Evolutionary conservation across 2,113 vertebrate species (phyloP).

Genomic region (Crotalus viridis): DNA sequence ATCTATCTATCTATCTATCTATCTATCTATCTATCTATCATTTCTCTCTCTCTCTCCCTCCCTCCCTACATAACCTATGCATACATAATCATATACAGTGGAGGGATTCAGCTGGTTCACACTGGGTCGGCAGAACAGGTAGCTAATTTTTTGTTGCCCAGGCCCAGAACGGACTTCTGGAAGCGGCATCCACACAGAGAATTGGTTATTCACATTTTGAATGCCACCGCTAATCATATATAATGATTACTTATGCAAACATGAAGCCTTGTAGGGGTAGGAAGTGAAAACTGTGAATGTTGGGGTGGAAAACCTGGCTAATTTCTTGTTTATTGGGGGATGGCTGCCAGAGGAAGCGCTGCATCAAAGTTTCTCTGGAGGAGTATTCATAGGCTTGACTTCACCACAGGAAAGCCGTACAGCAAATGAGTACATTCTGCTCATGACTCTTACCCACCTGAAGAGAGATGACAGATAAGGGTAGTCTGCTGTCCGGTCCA

Average conservation of each 20-base stretch:
- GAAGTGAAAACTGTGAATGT: neutral
- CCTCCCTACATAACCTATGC: neutral
- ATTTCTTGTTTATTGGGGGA: neutral
- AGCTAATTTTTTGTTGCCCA: too few species aligned
- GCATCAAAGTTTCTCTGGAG: neutral
- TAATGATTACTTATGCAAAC: neutral
- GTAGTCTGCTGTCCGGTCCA: constrained; percentile 44
- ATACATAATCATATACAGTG: neutral
- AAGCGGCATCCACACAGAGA: too few species aligned
- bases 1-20: neutral
- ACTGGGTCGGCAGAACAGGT: too few species aligned
- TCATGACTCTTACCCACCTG: neutral
- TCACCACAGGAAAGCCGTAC: constrained; percentile 10
- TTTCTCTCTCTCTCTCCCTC: neutral
- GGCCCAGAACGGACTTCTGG: too few species aligned
- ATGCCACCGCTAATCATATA: neutral
- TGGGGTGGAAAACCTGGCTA: neutral
- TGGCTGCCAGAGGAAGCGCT: neutral
- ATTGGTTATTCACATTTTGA: too few species aligned
- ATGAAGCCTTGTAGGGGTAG: neutral
- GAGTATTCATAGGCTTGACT: constrained; percentile 36
- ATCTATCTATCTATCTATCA: neutral
- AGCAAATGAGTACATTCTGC: constrained; percentile 7
- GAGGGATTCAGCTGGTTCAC: too few species aligned
- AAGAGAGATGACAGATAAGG: constrained; percentile 37